phyloP scores from a whole-genome alignment of 2,797 vertebrate species.

The Semaprochilodus insignis region DNA sequence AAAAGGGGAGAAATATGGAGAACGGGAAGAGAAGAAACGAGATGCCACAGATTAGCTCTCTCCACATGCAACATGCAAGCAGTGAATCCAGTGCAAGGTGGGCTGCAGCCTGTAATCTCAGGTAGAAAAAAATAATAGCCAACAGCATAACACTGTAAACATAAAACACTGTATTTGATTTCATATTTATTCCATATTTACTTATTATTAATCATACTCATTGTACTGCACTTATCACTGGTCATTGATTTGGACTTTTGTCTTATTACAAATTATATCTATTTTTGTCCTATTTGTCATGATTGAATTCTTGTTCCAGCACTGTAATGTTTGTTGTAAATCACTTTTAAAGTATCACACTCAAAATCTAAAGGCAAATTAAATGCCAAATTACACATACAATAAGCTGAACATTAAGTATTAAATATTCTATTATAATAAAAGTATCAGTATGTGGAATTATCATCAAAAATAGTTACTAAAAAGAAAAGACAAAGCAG shows the following conservation, averaged over 20 bases:
- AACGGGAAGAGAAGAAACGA: slow-evolving; percentile 80
- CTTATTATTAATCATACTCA: too few species aligned
- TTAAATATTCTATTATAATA: neutral
- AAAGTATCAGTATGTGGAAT: neutral
- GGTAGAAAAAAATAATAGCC: neutral
- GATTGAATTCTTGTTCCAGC: neutral
- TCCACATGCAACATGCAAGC: slow-evolving; percentile 92
- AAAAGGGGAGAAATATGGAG: slow-evolving; percentile 56
- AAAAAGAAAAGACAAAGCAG: neutral
- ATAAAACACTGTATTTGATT: neutral
- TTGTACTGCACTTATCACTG: too few species aligned
- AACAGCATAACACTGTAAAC: neutral
- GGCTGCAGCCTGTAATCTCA: slow-evolving; percentile 35
- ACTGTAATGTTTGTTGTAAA: too few species aligned
- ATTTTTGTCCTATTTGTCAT: neutral
- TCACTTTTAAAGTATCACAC: too few species aligned
- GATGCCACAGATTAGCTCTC: slow-evolving; percentile 92
- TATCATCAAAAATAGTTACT: neutral
- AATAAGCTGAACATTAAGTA: neutral
- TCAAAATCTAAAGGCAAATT: too few species aligned
- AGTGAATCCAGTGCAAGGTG: slow-evolving; percentile 55
- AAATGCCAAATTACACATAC: neutral
- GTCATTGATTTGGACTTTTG: neutral
- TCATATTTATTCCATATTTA: neutral
- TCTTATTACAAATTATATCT: neutral